Evolutionary conservation across 2,113 vertebrate species (phyloP), one percentile per base, ranked within the genome.

Genomic region (Nesoenas mayeri): DNA sequence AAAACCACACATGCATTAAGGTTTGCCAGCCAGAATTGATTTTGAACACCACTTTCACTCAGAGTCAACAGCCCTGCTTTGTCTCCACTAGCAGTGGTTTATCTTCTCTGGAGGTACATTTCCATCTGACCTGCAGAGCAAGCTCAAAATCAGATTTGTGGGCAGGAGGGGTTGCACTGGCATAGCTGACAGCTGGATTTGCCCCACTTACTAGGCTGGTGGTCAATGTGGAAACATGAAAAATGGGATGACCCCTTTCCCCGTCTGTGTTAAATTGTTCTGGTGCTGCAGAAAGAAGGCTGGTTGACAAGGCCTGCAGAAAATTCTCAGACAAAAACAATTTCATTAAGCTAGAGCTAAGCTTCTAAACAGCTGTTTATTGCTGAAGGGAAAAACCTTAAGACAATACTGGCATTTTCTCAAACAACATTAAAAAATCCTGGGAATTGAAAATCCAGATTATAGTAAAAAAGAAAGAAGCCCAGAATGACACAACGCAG

Each of bases 361-460:
- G 18, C 31, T 65, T 88, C 79, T 79, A 47, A 95, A 65, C 62
- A 90, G 34, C 66, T 91, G 62, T 51, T 91, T 50, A 82, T 32
- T 62, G 25, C 54, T 73, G 64, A 94, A 70, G 18, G 32, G 10
- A 70, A 83, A 75, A 94, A 19, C 28, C 54, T 91, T 81, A 84
- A 67, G n/a, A 54, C 44, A 78, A 38, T 38, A 48, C 21, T 31
- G 11, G 42, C 50, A 6, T 81, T 82, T 81, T 79, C 32, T 20
- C 26, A 65, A 78, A 89, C 53, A 67, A 4, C 9, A 57, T 54
- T 38, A n/a, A 24, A 44, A 64, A 71, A 54, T 11, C 32, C 20
- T 65, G 28, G 22, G 15, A 92, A 69, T 32, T 64, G 12, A 60
- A 91, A 92, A 7, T 44, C 89, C 48, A 72, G 29, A 89, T 73